phyloP scores from a whole-genome alignment of 2,888 invertebrate genomes.

The Beris chalybata region DNA sequence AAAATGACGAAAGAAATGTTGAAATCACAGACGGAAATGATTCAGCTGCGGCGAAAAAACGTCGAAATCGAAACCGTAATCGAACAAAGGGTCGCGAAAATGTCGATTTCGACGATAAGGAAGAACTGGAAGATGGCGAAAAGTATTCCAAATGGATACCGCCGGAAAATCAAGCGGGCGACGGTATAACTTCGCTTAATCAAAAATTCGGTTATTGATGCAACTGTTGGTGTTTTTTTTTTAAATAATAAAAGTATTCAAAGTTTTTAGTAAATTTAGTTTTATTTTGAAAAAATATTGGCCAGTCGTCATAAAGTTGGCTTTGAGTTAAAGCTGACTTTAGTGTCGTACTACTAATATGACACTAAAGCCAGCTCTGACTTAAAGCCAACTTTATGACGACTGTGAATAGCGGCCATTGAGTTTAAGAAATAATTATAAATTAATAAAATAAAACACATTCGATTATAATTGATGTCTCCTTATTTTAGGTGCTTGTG shows the following conservation, averaged over 20 bases:
- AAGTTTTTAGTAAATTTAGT: too few relatives aligned
- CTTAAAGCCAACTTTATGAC: too few relatives aligned
- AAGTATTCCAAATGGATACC: conserved; percentile 81
- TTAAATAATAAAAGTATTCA: neutral
- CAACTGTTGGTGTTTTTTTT: neutral
- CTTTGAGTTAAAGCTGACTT: too few relatives aligned
- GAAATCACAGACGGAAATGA: conserved; percentile 33
- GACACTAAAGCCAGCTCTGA: too few relatives aligned
- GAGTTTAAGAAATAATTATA: too few relatives aligned
- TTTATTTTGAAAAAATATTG: too few relatives aligned
- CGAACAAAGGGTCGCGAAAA: conserved; percentile 50
- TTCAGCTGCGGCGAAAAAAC: conserved; percentile 42
- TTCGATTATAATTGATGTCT: too few relatives aligned
- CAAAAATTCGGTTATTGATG: conserved; percentile 75
- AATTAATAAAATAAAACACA: too few relatives aligned
- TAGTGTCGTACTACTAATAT: too few relatives aligned
- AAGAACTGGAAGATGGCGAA: conserved; percentile 59
- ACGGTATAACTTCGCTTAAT: conserved; percentile 75
- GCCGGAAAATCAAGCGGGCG: conserved; percentile 73
- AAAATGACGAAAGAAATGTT: conserved; percentile 2
- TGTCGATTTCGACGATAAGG: conserved; percentile 53
- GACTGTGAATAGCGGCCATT: too few relatives aligned
- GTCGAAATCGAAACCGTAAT: conserved; percentile 48
- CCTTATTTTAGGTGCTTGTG: too few relatives aligned
- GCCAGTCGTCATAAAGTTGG: too few relatives aligned